phyloP scores from a whole-genome alignment of 35 echinoderm and acorn worm species.

The Ophioderma brevispina region DNA sequence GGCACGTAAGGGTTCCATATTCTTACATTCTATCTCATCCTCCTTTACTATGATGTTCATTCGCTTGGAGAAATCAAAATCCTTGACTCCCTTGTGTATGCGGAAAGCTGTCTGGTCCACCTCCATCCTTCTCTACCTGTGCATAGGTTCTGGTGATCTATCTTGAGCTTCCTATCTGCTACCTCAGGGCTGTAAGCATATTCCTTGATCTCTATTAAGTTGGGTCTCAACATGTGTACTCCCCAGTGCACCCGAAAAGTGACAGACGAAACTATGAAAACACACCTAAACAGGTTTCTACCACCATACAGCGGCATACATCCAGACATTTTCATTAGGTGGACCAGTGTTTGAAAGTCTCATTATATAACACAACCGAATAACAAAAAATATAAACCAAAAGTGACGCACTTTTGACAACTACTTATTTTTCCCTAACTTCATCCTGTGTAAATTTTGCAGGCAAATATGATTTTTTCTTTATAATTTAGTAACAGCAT shows the following conservation, averaged over 20 bases:
- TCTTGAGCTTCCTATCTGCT: constrained; percentile 75
- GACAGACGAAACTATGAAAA: constrained; percentile 37
- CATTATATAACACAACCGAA: too few relatives aligned
- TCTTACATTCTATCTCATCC: constrained; percentile 81
- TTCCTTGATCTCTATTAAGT: constrained; percentile 88
- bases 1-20: constrained; percentile 97
- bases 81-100: constrained; percentile 97
- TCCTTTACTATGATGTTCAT: constrained; percentile 94
- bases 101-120: constrained; percentile 83
- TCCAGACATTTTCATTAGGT: background rate
- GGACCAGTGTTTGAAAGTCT: background rate
- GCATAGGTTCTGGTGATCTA: constrained; percentile 90
- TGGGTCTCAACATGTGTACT: constrained; percentile 94
- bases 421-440: too few relatives aligned
- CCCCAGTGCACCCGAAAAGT: constrained; percentile 79
- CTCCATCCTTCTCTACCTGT: constrained; percentile 62
- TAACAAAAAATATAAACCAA: too few relatives aligned
- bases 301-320: background rate
- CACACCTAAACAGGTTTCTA: background rate
- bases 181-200: constrained; percentile 52
- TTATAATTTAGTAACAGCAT: too few relatives aligned
- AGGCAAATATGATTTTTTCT: too few relatives aligned
- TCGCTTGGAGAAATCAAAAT: constrained; percentile 94
- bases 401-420: too few relatives aligned
- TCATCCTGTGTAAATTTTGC: too few relatives aligned